These are phyloP conservation scores for Mus spretus DNA, from an alignment of 2,797 vertebrate genomes.

Conservation along the genomic window DNA sequence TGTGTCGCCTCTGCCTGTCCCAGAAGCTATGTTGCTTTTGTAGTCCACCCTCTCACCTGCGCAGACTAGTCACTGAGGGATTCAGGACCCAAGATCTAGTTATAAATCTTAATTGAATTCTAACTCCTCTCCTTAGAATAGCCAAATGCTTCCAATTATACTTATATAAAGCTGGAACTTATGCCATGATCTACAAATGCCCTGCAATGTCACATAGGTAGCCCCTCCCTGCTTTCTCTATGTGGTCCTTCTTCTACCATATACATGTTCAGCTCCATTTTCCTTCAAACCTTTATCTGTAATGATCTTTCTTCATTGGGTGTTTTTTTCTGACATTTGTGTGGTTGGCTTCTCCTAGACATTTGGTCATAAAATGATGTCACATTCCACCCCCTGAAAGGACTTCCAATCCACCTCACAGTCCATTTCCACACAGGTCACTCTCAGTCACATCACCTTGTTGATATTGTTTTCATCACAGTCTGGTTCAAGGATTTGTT, in stretches of 20 bases:
- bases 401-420: neutral
- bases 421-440: neutral
- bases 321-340: neutral
- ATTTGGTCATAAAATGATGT: slow-evolving; percentile 3
- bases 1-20: no score
- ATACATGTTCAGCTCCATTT: neutral
- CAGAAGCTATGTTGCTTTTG: no score
- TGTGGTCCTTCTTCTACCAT: neutral
- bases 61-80: no score
- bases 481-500: neutral
- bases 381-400: neutral
- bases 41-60: no score
- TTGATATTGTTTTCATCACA: neutral
- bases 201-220: neutral
- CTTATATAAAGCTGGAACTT: neutral
- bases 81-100: no score
- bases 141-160: neutral
- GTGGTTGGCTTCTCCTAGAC: neutral
- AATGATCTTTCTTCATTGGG: neutral
- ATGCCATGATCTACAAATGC: neutral
- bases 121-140: neutral
- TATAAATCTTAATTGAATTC: neutral
- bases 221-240: neutral
- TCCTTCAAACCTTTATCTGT: neutral
- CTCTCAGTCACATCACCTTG: neutral